phyloP scores from a whole-genome alignment of 1,140 invertebrate species.

The Pseudobourletiella spinata region DNA sequence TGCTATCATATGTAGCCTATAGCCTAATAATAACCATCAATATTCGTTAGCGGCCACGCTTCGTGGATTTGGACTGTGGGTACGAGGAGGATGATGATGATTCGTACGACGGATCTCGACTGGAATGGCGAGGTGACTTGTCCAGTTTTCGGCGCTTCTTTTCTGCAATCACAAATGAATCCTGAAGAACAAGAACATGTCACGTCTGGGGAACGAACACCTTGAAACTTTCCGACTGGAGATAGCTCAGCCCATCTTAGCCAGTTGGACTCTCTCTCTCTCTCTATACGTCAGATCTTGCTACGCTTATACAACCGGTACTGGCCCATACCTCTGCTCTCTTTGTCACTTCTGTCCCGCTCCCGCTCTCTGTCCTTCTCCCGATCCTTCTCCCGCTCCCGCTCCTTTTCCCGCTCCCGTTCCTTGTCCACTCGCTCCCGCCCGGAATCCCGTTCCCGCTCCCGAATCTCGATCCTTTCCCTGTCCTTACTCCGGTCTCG shows the following conservation, averaged over 20 bases:
- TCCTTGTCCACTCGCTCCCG: conserved; percentile 17
- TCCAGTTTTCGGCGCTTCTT: conserved; percentile 72
- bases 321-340: background rate
- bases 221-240: no score
- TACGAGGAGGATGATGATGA: background rate
- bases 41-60: conserved; percentile 4
- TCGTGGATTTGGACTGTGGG: background rate
- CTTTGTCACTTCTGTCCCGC: background rate
- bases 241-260: no score
- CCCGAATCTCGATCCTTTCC: conserved; percentile 34
- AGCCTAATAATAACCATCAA: no score
- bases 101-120: background rate
- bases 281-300: no score
- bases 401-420: conserved; percentile 42
- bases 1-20: no score
- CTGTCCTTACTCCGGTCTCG: conserved; percentile 40
- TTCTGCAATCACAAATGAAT: no score
- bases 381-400: conserved; percentile 43
- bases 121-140: conserved; percentile 41
- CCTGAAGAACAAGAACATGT: no score
- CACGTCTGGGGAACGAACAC: no score
- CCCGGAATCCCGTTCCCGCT: conserved; percentile 5
- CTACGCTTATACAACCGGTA: no score
- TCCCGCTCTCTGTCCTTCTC: conserved; percentile 44
- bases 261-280: no score